These are phyloP conservation scores for Drosophila aldrichi DNA, from an alignment of 2,888 invertebrate genomes.

Conservation along the genomic window DNA sequence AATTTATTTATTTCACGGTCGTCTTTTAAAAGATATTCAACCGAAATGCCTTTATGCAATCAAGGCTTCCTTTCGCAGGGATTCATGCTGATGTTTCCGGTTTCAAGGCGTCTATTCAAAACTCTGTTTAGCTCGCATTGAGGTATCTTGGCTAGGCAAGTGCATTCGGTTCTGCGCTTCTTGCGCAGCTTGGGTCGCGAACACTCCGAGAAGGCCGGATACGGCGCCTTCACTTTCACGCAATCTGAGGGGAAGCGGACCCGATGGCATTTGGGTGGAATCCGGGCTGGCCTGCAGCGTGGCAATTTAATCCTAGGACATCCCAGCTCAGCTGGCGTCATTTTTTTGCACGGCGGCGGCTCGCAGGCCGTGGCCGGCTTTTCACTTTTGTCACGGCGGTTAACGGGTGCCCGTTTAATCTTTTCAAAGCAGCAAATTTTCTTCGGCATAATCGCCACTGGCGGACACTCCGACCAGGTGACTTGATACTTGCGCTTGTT, in stretches of 20 bases:
- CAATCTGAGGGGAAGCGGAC: conserved; percentile 18
- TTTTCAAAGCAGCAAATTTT: conserved; percentile 59
- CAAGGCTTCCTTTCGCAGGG: conserved; percentile 27
- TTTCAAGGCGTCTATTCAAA: neutral
- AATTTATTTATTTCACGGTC: neutral
- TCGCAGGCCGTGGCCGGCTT: conserved; percentile 23
- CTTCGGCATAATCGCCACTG: conserved; percentile 55
- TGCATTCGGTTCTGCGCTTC: conserved; percentile 38
- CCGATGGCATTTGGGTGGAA: conserved; percentile 10
- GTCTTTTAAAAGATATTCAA: neutral
- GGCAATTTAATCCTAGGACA: conserved; percentile 43
- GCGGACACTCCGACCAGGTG: conserved; percentile 78
- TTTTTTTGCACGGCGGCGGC: neutral
- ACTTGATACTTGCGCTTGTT: conserved; percentile 71
- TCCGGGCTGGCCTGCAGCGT: conserved; percentile 22
- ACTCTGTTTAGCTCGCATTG: conserved; percentile 27
- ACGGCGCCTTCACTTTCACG: conserved; percentile 55
- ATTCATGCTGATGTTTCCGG: conserved; percentile 18
- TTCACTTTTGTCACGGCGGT: conserved; percentile 40
- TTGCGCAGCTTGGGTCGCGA: neutral
- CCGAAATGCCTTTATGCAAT: neutral
- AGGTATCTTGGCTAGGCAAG: conserved; percentile 30
- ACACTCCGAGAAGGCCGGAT: conserved; percentile 67
- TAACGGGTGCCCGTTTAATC: conserved; percentile 27
- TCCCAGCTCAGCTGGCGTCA: fast-evolving